Evolutionary conservation across 2,888 invertebrate genomes (phyloP).

Genomic region (Papilio gigon): DNA sequence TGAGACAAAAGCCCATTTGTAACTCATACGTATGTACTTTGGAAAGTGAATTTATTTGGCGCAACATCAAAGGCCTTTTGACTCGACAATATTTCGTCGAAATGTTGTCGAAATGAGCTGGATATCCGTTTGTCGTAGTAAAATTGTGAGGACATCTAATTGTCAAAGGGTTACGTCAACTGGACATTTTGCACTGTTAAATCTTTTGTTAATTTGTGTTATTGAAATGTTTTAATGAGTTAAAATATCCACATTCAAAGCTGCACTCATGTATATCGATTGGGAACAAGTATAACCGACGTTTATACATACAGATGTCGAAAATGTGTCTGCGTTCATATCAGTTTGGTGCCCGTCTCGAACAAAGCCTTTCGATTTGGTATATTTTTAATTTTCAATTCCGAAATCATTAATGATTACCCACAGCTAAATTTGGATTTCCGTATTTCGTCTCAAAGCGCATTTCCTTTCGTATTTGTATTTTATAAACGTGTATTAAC

Average conservation of each 20-base stretch:
- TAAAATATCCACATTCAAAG: neutral
- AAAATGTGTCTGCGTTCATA: too few relatives aligned
- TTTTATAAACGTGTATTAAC: neutral
- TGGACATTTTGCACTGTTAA: constrained; percentile 1
- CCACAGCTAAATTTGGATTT: neutral
- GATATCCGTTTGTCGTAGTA: neutral
- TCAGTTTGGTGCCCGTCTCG: neutral
- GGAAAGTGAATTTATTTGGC: constrained; percentile 10
- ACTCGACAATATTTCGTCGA: constrained; percentile 9
- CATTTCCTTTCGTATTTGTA: neutral
- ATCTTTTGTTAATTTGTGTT: neutral
- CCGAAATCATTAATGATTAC: neutral
- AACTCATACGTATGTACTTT: neutral
- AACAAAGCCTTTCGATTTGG: neutral
- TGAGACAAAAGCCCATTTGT: neutral
- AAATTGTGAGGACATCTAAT: constrained; percentile 2
- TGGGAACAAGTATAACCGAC: neutral
- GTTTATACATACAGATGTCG: too few relatives aligned
- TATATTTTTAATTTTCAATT: neutral
- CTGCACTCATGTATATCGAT: neutral
- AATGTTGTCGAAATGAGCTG: constrained; percentile 1
- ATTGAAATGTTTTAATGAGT: neutral
- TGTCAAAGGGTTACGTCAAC: neutral
- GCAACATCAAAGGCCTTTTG: constrained; percentile 5
- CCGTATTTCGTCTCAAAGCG: neutral